phyloP scores from a whole-genome alignment of 2,888 invertebrate species.

The Caenorhabditis sp. region DNA sequence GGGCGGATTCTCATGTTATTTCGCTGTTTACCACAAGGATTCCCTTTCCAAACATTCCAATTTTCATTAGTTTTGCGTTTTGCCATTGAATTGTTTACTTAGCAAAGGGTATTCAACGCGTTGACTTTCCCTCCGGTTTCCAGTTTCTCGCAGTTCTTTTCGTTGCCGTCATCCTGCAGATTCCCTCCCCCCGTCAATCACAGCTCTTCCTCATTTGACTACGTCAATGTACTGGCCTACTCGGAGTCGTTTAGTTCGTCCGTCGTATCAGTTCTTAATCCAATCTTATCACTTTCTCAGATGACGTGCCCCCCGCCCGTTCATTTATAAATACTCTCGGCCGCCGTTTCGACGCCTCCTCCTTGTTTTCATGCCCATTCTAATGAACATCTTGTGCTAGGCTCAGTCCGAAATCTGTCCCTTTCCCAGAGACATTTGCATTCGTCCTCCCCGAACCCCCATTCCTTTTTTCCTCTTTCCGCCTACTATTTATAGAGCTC shows the following conservation, averaged over 20 bases:
- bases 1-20: neutral
- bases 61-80: slow-evolving; percentile 5
- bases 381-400: slow-evolving; percentile 40
- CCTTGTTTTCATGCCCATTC: neutral
- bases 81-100: slow-evolving; percentile 18
- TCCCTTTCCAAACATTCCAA: slow-evolving; percentile 3
- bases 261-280: slow-evolving; percentile 25
- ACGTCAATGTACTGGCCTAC: neutral
- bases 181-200: neutral
- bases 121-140: slow-evolving; percentile 7
- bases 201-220: neutral
- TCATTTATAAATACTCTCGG: too few relatives aligned
- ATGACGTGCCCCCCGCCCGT: neutral
- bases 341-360: too few relatives aligned
- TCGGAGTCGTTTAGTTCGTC: neutral
- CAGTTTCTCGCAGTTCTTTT: slow-evolving; percentile 7
- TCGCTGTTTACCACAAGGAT: neutral
- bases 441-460: too few relatives aligned
- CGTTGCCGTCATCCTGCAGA: neutral
- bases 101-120: slow-evolving; percentile 12
- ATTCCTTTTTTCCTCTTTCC: neutral
- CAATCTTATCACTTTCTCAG: slow-evolving; percentile 12
- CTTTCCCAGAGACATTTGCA: slow-evolving; percentile 10
- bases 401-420: slow-evolving; percentile 5
- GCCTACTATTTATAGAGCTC: slow-evolving; percentile 19